Evolutionary conservation across 2,888 invertebrate genomes (phyloP), one percentile per base, ranked within the genome.

Genomic region (Polydrusus tereticollis): DNA sequence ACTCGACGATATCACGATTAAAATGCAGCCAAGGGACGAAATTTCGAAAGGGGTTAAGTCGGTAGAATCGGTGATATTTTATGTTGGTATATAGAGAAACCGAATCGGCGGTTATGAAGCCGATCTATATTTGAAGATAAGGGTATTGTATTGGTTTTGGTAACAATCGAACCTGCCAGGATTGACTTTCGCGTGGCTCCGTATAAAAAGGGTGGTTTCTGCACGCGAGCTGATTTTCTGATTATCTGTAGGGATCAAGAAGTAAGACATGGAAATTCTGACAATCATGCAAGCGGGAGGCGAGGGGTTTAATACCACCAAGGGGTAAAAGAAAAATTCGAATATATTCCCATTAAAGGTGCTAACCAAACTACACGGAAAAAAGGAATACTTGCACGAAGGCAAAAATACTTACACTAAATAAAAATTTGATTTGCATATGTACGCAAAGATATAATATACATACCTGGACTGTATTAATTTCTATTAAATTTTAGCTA

Each of bases 51-150:
- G 58, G 47, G 10, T 59, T 14, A 38, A 26, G 29, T 18, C n/a
- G 29, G n/a, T 4, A 2, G 5, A 58, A 45, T 59, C 16, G 58
- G 38, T 68, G 41, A 63, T 58, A 69, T 63, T 14, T 14, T 36
- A 57, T 64, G 33, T 38, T 64, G 69, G 64, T 36, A n/a, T n/a
- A n/a, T n/a, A 50, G 20, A 41, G 38, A 26, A 10, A 26, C 10
- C 0, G 2, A 33, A 18, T 20, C 16, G 20, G 26, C 18, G 50
- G 18, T 63, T 47, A 63, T 50, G 29, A 20, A 45, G 65, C 72
- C 70, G 79, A 78, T 79, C 79, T 79, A 80, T 79, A 79, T 80
- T 79, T 78, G 71, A 72, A 75, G 78, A 81, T 81, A 81, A 80
- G 77, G 78, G 67, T 70, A 77, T 80, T 80, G 80, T 81, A 77